Evolutionary conservation across 2,113 vertebrate species (phyloP).

Genomic region (Thalassarche chlororhynchos): DNA sequence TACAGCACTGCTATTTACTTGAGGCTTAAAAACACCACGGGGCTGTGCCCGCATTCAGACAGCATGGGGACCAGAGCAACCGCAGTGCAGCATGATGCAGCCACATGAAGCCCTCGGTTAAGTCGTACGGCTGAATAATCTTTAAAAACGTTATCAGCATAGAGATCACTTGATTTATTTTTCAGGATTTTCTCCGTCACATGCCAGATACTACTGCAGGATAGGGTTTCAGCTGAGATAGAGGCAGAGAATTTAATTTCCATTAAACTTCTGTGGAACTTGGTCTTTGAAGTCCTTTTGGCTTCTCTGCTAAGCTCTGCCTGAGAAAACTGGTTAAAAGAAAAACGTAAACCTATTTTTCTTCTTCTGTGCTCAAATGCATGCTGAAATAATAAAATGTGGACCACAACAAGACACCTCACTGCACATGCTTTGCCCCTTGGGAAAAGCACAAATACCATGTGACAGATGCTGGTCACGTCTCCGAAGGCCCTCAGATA

Average conservation of each 20-base stretch:
- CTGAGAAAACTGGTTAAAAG: background rate
- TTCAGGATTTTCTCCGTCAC: background rate
- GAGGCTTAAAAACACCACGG: background rate
- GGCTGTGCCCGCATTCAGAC: background rate
- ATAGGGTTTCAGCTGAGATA: background rate
- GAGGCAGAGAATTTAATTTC: background rate
- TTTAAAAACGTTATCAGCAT: background rate
- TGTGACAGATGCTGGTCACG: background rate
- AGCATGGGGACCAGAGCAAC: fast-evolving
- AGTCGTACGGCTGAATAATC: background rate
- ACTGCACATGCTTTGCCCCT: background rate
- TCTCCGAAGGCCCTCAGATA: background rate
- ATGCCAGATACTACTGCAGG: background rate
- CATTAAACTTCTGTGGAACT: background rate
- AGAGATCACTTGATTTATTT: constrained; percentile 12
- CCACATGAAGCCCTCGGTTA: background rate
- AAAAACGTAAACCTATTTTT: background rate
- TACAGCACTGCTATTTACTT: background rate
- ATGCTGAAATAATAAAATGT: background rate
- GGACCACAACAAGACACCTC: background rate
- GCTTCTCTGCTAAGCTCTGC: background rate
- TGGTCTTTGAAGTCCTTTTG: background rate
- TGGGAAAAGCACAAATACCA: background rate
- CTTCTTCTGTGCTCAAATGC: background rate
- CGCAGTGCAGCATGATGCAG: background rate